Percentiles rank a stretch among this genome's conserved stretches.
Evolutionary conservation across 2,113 vertebrate genomes (phyloP).

Genomic region (Thalassoma bifasciatum): DNA sequence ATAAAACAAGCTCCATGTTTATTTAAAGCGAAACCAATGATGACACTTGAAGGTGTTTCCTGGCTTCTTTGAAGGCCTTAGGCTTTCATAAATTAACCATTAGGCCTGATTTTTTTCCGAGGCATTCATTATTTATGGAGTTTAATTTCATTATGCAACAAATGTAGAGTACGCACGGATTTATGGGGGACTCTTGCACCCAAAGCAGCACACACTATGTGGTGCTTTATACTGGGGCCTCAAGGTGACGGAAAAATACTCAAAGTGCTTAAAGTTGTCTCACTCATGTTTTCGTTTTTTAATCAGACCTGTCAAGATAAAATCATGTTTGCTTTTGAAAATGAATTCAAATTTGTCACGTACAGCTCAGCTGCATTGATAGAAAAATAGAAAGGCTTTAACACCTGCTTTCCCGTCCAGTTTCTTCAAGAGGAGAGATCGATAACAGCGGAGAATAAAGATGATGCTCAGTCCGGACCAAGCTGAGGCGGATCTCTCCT

Average conservation of each 20-base stretch:
- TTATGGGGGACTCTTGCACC: constrained; percentile 13
- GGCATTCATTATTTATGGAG: constrained; percentile 64
- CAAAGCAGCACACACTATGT: constrained; percentile 4
- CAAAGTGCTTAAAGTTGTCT: neutral
- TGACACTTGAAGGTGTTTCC: neutral
- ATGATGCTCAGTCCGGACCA: constrained; percentile 99
- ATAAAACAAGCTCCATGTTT: neutral
- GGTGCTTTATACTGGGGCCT: constrained; percentile 23
- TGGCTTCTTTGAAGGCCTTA: neutral
- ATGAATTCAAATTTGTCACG: neutral
- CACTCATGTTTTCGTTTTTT: neutral
- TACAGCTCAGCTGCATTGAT: no score
- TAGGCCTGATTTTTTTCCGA: constrained; percentile 1
- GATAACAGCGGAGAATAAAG: constrained; percentile 67
- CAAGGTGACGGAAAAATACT: constrained; percentile 21
- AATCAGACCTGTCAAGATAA: no score
- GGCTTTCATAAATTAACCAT: constrained; percentile 38
- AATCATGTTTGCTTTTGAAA: neutral
- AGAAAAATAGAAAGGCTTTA: neutral
- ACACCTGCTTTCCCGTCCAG: neutral
- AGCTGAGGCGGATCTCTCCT: constrained; percentile 91
- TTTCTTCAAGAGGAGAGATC: constrained; percentile 37
- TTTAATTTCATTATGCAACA: constrained; percentile 70
- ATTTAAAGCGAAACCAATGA: neutral
- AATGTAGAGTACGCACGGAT: constrained; percentile 9